These are phyloP conservation scores for Melanerpes formicivorus DNA, from an alignment of 2,113 vertebrate genomes.

Conservation along the genomic window DNA sequence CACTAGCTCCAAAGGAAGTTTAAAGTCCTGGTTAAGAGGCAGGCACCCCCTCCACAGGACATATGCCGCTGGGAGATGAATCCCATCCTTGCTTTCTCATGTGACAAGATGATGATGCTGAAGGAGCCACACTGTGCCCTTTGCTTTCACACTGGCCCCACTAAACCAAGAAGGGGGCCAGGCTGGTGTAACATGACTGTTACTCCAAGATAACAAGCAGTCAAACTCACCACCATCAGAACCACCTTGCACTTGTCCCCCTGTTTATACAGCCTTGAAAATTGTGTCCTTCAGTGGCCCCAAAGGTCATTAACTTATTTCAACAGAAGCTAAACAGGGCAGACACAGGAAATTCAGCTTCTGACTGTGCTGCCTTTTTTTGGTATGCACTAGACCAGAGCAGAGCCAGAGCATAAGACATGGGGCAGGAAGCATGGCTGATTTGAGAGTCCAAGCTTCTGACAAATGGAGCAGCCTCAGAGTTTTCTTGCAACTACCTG, in stretches of 20 bases:
- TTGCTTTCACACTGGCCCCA: background rate
- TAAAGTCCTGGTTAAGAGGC: background rate
- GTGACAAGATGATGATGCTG: background rate
- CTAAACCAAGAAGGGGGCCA: background rate
- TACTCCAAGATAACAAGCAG: background rate
- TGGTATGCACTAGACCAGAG: background rate
- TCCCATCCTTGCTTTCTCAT: background rate
- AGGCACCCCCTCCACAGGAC: background rate
- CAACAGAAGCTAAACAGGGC: background rate
- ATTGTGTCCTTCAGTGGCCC: background rate
- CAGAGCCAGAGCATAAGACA: background rate
- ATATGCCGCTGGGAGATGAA: accelerated
- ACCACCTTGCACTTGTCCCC: background rate
- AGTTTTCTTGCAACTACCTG: background rate
- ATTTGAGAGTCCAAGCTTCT: background rate
- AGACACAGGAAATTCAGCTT: background rate
- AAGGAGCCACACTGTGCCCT: background rate
- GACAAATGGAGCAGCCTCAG: background rate
- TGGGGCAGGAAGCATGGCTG: background rate
- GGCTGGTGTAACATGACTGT: background rate
- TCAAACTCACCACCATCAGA: background rate
- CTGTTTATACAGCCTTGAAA: background rate
- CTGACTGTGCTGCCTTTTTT: background rate
- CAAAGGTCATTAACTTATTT: background rate
- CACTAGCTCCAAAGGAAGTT: background rate